A percentile compares a stretch with the other conserved stretches of the same genome.
These are phyloP conservation scores for Eutolmus rufibarbis DNA, from an alignment of 2,888 invertebrate species.

Conservation along the genomic window DNA sequence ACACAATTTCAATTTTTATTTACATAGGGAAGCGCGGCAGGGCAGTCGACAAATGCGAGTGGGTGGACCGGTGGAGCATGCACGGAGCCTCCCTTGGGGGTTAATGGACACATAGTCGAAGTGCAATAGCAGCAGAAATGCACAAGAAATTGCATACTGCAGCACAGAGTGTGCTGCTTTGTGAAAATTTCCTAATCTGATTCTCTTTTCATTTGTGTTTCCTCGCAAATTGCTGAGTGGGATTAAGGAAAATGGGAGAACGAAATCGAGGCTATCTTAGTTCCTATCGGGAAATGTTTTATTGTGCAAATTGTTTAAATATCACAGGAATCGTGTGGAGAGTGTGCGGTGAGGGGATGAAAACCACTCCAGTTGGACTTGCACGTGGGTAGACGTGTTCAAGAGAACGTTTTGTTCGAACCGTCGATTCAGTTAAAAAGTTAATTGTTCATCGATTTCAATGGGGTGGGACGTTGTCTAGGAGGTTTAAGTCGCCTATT, in stretches of 20 bases:
- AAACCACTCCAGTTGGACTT: not conserved
- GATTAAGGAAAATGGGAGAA: not conserved
- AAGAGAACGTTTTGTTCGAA: not conserved
- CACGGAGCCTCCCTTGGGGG: not conserved
- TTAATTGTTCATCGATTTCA: not conserved
- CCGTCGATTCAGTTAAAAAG: not conserved
- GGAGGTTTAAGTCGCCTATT: not conserved
- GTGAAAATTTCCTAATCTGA: not conserved
- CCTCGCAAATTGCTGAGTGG: not conserved
- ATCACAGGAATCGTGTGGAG: not conserved
- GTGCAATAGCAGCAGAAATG: not conserved
- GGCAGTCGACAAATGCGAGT: not conserved
- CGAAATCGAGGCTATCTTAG: not conserved
- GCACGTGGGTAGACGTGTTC: not conserved
- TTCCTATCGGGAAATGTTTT: not conserved
- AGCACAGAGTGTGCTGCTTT: not conserved
- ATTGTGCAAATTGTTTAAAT: not conserved
- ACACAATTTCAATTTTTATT: constrained; percentile 2
- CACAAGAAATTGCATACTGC: not conserved
- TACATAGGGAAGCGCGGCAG: not conserved
- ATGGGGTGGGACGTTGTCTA: not conserved
- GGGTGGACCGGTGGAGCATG: not conserved
- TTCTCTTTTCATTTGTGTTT: not conserved
- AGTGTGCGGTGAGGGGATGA: not conserved
- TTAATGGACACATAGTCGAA: constrained; percentile 21